Evolutionary conservation across 1,140 invertebrate genomes (phyloP), one percentile per base, ranked within the genome.

Genomic region (Elysia chlorotica): DNA sequence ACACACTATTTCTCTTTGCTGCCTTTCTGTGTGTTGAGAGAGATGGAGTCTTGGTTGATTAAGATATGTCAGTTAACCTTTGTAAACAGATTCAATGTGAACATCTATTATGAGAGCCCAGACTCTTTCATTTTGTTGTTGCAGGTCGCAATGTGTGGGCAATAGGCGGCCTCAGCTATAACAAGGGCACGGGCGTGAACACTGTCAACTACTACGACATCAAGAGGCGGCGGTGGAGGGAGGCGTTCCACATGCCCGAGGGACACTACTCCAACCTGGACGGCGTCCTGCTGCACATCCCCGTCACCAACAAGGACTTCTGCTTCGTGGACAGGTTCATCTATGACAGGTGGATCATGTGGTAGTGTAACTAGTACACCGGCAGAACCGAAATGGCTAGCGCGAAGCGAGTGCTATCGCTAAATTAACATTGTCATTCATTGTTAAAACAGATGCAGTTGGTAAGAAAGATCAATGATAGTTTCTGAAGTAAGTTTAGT

Each of bases 341-440:
- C 56, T 82, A 78, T 67, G 78, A 82, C 36, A 76, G 76, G 54
- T 82, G 79, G 77, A 74, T 82, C 17, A 71, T 82, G 72, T 82
- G 80, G 80, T 82, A n/a, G n/a, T n/a, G n/a, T n/a, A n/a, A n/a
- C n/a, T n/a, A n/a, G n/a, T n/a, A n/a, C n/a, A n/a, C n/a, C n/a
- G n/a, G n/a, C n/a, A n/a, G n/a, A n/a, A n/a, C n/a, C n/a, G n/a
- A n/a, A n/a, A n/a, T n/a, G n/a, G n/a, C n/a, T n/a, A n/a, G n/a
- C n/a, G n/a, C n/a, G n/a, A n/a, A n/a, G n/a, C n/a, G n/a, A n/a
- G n/a, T n/a, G n/a, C n/a, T n/a, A n/a, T n/a, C n/a, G n/a, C n/a
- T n/a, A n/a, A n/a, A n/a, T n/a, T n/a, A n/a, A n/a, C n/a, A n/a
- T n/a, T n/a, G n/a, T n/a, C n/a, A n/a, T n/a, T n/a, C n/a, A n/a